Conservation (phyloP, 1,140 invertebrate genomes). For the Drosophila punjabiensis region DNA sequence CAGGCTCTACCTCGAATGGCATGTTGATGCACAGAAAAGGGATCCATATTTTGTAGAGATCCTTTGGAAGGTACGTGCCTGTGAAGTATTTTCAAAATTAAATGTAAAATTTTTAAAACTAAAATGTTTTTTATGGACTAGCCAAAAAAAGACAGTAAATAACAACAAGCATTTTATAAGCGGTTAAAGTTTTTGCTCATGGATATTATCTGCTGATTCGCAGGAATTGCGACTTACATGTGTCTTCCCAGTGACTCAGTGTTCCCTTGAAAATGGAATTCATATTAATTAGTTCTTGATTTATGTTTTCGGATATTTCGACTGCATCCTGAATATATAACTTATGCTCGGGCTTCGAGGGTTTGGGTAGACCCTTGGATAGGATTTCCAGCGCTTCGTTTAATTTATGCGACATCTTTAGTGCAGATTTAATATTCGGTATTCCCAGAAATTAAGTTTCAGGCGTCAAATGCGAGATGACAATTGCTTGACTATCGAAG, state of each 20-base stretch:
- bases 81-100: background rate
- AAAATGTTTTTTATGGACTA: no score
- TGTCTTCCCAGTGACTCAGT: background rate
- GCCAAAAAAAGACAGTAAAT: no score
- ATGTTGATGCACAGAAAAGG: background rate
- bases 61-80: background rate
- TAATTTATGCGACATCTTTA: background rate
- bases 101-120: no score
- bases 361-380: background rate
- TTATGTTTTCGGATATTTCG: constrained; percentile 7
- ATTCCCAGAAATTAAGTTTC: background rate
- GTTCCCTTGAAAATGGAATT: constrained; percentile 10
- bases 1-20: constrained; percentile 1
- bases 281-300: constrained; percentile 1
- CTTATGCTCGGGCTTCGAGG: background rate
- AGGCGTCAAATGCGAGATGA: background rate
- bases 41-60: constrained; percentile 3
- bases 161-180: no score
- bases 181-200: background rate
- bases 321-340: constrained; percentile 2
- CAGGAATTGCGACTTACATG: constrained; percentile 3
- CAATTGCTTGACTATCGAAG: background rate
- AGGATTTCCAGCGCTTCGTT: constrained; percentile 10
- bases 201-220: background rate
- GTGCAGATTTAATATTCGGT: background rate